These are phyloP conservation scores for Apaloderma vittatum DNA, from an alignment of 2,113 vertebrate species.

Conservation along the genomic window DNA sequence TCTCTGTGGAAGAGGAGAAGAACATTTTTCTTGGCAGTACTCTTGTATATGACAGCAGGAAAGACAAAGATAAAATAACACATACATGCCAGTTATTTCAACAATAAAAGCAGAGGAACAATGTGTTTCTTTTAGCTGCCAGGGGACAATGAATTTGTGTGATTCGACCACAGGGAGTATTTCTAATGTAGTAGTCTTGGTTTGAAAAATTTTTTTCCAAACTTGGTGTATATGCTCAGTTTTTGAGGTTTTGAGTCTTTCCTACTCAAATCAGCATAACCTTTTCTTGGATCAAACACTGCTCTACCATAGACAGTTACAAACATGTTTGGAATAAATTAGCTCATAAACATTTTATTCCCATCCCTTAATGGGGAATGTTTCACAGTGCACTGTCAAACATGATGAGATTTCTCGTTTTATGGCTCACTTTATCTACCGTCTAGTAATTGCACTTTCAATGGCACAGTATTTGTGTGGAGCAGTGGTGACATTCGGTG, in stretches of 20 bases:
- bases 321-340: conserved; percentile 61
- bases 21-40: not conserved
- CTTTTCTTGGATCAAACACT: conserved; percentile 44
- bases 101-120: not conserved
- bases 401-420: conserved; percentile 62
- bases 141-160: conserved; percentile 15
- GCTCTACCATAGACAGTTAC: conserved; percentile 16
- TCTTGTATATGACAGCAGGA: not conserved
- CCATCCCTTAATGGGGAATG: conserved; percentile 24
- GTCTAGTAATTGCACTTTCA: conserved; percentile 47
- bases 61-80: conserved; percentile 32
- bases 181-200: not conserved
- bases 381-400: conserved; percentile 51
- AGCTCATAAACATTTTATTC: conserved; percentile 70
- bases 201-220: not conserved
- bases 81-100: not conserved
- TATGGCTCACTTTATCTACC: conserved; percentile 54
- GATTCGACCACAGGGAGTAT: conserved; percentile 32
- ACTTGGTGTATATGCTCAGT: not conserved
- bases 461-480: not conserved
- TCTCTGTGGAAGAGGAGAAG: not conserved
- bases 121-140: not conserved
- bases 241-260: not conserved
- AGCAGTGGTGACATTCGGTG: conserved; percentile 20
- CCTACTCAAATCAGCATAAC: not conserved